Base-by-base conservation (phyloP, 2,113 vertebrate genomes). In the Motacilla alba region DNA sequence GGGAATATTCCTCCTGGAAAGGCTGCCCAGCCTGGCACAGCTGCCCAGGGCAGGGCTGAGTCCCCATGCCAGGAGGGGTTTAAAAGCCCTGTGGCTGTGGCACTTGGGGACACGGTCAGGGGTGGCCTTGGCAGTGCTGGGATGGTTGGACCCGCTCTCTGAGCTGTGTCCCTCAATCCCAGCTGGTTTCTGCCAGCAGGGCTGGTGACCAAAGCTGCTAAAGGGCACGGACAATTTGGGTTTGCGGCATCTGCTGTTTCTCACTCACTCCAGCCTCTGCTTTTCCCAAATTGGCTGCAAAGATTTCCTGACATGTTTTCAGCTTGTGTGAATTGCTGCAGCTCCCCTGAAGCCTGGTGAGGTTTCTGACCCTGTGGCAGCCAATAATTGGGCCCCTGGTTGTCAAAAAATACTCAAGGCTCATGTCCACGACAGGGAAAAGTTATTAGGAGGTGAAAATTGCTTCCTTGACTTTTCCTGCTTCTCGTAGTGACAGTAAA, bases 361-460 rank as follows among this genome's bases (percentile, higher is more conserved):
- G 55, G 23, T 75, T 75, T 39, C 66, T 49, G 66, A 72, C 58
- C 78, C 69, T 8, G 1, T 58, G 46, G 19, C 77, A 87, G n/a
- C 20, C 2, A 10, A 62, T 77, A 74, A 82, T 67, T 82, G 21
- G 43, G 19, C 52, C 44, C 33, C 10, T 56, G 4, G 9, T 30
- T 75, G 52, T 95, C 87, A 73, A 35, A 80, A 70, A 83, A 19
- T 8, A 80, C 27, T 56, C 67, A 7, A 67, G 62, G 21, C 35
- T 90, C 50, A 5, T 22, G 27, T 10, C 47, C 18, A 2, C 1
- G 10, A 30, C 3, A 9, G 39, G 14, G 33, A 26, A 24, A 82
- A 59, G 41, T 82, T 44, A 52, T 91, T 89, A 95, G 60, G 41
- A 58, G 59, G 78, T 67, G 78, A 79, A 88, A 94, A 94, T 90